Percentiles rank a stretch among this genome's conserved stretches.
Evolutionary conservation across 2,888 invertebrate genomes (phyloP).

Genomic region (Fragum sueziense): DNA sequence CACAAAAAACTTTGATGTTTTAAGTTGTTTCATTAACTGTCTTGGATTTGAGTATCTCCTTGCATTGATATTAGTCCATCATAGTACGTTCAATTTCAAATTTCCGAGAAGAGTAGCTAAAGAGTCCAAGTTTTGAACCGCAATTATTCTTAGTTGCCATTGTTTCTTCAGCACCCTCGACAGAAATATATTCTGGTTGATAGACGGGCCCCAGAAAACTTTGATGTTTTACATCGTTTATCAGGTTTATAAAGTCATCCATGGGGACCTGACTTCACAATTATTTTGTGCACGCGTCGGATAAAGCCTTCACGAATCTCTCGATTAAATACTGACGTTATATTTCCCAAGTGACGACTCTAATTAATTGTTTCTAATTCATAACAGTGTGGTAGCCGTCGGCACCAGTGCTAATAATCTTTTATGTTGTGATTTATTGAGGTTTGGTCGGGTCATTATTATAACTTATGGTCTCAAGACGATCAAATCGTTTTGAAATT

Average conservation of each 20-base stretch:
- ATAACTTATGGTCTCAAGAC: slow-evolving; percentile 22
- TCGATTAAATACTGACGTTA: slow-evolving; percentile 61
- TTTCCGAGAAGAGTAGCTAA: too few relatives aligned
- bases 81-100: too few relatives aligned
- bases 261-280: slow-evolving; percentile 48
- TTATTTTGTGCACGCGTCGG: slow-evolving; percentile 52
- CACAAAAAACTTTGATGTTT: too few relatives aligned
- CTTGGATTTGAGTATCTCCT: too few relatives aligned
- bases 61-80: too few relatives aligned
- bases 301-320: slow-evolving; percentile 50
- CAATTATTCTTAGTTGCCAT: too few relatives aligned
- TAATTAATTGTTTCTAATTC: slow-evolving; percentile 64
- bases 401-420: slow-evolving; percentile 49
- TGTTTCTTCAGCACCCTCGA: not conserved
- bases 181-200: not conserved
- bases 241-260: slow-evolving; percentile 31
- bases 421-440: slow-evolving; percentile 22
- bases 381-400: slow-evolving; percentile 54
- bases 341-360: slow-evolving; percentile 55
- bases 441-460: slow-evolving; percentile 25
- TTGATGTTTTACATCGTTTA: slow-evolving; percentile 51
- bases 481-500: slow-evolving; percentile 12
- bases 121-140: too few relatives aligned
- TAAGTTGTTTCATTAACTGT: too few relatives aligned
- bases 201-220: slow-evolving; percentile 16